Evolutionary conservation across 2,888 invertebrate genomes (phyloP).

Genomic region (Trichopoda pennipes): DNA sequence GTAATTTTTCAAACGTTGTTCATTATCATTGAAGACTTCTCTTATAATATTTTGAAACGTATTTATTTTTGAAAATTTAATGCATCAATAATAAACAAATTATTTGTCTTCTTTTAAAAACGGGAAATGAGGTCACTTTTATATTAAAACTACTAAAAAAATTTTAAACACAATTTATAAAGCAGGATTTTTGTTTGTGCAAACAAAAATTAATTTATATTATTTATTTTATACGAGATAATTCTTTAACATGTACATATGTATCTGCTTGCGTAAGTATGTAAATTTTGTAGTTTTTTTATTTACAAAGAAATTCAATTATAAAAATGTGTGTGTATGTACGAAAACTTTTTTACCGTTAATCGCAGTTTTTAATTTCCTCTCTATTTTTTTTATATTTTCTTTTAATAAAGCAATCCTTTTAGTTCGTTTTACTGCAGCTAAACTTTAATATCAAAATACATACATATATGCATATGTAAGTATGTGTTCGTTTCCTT

Average conservation of each 20-base stretch:
- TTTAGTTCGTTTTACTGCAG: background rate
- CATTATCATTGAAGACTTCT: constrained; percentile 58
- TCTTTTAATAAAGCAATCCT: background rate
- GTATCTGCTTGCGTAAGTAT: background rate
- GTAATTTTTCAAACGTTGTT: constrained; percentile 27
- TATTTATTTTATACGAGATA: background rate
- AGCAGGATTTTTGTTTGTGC: constrained; percentile 21
- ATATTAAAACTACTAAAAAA: constrained; percentile 13
- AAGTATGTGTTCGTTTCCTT: background rate
- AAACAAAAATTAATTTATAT: background rate
- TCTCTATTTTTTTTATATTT: background rate
- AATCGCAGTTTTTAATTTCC: background rate
- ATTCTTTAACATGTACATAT: background rate
- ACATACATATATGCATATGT: background rate
- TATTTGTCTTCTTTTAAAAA: constrained; percentile 22
- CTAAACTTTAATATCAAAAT: no score
- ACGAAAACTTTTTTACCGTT: constrained; percentile 18
- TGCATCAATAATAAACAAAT: constrained; percentile 63
- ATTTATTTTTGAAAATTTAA: constrained; percentile 46
- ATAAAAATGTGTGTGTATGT: background rate
- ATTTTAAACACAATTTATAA: constrained; percentile 26
- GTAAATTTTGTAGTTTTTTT: no score
- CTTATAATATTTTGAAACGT: constrained; percentile 48
- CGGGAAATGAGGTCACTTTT: constrained; percentile 68
- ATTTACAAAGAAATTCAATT: no score